Evolutionary conservation across 2,888 invertebrate genomes (phyloP).

Genomic region (Carpatolechia fugitivella): DNA sequence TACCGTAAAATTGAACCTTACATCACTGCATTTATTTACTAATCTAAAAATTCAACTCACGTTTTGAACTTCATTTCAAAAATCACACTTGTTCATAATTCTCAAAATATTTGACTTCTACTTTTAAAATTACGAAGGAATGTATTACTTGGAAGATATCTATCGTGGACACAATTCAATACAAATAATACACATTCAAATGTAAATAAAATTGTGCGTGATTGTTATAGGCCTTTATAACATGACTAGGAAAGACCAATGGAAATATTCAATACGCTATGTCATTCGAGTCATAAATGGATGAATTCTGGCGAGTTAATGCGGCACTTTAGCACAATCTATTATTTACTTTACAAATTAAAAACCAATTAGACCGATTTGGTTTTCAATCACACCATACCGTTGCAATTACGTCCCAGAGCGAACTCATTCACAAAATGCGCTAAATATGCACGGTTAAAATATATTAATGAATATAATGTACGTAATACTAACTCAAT

Average conservation of each 20-base stretch:
- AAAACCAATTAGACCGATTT: not conserved
- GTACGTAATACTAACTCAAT: conserved; percentile 65
- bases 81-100: conserved; percentile 60
- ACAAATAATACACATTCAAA: conserved; percentile 21
- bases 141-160: conserved; percentile 65
- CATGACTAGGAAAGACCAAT: conserved; percentile 72
- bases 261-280: not conserved
- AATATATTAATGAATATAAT: conserved; percentile 43
- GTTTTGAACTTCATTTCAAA: conserved; percentile 66
- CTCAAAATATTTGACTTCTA: conserved; percentile 43
- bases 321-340: not conserved
- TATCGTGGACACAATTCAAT: conserved; percentile 23
- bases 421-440: conserved; percentile 4
- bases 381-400: conserved; percentile 8
- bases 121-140: conserved; percentile 59
- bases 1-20: conserved; percentile 69
- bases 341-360: not conserved
- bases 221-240: conserved; percentile 60
- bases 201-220: conserved; percentile 24
- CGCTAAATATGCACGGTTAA: conserved; percentile 32
- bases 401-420: conserved; percentile 4
- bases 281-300: not conserved
- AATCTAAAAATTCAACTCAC: conserved; percentile 57
- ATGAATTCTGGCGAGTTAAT: not conserved
- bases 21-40: conserved; percentile 54